Evolutionary conservation across 2,797 vertebrate species (phyloP).

Genomic region (Rhinoraja longicauda): DNA sequence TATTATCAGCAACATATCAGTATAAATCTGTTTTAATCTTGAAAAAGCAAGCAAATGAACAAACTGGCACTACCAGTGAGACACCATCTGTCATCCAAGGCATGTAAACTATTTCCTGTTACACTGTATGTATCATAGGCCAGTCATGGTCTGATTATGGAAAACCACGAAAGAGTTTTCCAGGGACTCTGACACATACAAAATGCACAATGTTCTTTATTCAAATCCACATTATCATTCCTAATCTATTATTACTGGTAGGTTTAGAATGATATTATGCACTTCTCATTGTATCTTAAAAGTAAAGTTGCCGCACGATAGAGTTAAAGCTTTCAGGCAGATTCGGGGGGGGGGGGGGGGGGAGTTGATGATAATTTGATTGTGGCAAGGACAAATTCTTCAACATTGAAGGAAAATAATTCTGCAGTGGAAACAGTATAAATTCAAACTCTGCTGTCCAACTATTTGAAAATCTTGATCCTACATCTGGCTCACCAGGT

Average conservation of each 20-base stretch:
- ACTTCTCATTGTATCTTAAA: background rate
- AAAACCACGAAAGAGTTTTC: background rate
- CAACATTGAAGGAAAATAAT: background rate
- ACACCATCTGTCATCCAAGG: slow-evolving; percentile 54
- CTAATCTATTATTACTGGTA: background rate
- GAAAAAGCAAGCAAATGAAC: slow-evolving; percentile 41
- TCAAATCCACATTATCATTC: background rate
- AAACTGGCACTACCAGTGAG: slow-evolving; percentile 48
- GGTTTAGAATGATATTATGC: no score
- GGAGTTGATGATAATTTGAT: background rate
- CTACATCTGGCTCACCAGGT: no score
- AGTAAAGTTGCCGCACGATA: background rate
- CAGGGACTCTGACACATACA: background rate
- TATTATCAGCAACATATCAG: slow-evolving; percentile 19
- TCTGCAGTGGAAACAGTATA: no score
- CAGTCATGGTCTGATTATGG: slow-evolving; percentile 36
- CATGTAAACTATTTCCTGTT: slow-evolving; percentile 63
- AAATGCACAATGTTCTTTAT: background rate
- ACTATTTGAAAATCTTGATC: no score
- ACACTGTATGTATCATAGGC: slow-evolving; percentile 53
- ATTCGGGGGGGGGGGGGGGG: no score
- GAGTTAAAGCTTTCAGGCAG: background rate
- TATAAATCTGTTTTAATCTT: slow-evolving; percentile 25
- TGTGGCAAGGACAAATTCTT: background rate
- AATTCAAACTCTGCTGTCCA: no score